Conservation (phyloP, 2,888 invertebrate species). For the Conomelus anceps region DNA sequence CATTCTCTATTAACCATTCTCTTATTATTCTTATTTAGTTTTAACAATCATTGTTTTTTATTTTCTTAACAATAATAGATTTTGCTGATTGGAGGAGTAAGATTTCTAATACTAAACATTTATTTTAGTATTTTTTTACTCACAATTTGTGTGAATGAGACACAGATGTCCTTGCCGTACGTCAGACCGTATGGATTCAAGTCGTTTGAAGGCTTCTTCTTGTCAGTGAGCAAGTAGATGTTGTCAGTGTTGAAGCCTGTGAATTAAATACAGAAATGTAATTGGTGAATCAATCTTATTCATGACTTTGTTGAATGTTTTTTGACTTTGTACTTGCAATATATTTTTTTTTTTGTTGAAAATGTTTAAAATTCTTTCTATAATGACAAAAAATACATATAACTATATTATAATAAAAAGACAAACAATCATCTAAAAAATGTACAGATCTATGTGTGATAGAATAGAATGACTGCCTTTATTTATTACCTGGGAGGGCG, state of each 20-base stretch:
- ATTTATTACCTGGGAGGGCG: too few relatives aligned
- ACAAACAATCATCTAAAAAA: too few relatives aligned
- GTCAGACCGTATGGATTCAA: background rate
- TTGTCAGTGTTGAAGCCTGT: background rate
- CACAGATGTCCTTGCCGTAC: background rate
- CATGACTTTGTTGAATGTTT: background rate
- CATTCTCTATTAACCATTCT: too few relatives aligned
- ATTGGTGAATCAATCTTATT: background rate
- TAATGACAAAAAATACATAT: too few relatives aligned
- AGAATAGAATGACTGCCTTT: too few relatives aligned
- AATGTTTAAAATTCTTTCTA: too few relatives aligned
- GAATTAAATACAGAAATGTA: background rate
- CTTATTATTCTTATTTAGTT: too few relatives aligned
- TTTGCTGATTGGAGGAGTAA: slow-evolving; percentile 39
- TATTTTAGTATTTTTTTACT: background rate
- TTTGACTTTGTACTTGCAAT: background rate
- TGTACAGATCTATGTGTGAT: too few relatives aligned
- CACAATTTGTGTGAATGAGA: background rate
- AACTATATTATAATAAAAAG: too few relatives aligned
- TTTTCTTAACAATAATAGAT: background rate
- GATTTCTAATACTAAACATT: background rate
- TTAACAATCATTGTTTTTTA: background rate
- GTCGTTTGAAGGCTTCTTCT: background rate
- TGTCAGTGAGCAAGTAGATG: background rate
- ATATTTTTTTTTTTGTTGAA: background rate